Evolutionary conservation across 2,113 vertebrate genomes (phyloP).

Genomic region (Catharus bicknelli): DNA sequence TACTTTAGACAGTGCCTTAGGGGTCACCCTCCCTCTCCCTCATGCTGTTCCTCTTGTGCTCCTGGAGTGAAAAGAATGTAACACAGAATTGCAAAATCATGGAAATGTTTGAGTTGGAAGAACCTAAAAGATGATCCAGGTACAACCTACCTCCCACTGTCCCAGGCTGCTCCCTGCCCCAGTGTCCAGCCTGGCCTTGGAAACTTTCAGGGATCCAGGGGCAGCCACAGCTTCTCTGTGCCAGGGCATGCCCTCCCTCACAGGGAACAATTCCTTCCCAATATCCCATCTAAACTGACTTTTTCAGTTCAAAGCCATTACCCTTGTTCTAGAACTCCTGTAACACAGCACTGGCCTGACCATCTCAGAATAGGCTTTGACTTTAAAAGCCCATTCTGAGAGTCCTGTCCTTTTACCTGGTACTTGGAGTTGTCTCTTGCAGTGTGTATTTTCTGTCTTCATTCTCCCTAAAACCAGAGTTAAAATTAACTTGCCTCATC

Average conservation of each 20-base stretch:
- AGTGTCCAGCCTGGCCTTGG: neutral
- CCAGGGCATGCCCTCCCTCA: accelerated
- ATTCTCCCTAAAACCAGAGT: neutral
- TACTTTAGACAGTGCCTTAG: neutral
- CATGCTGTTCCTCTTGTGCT: accelerated
- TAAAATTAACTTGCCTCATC: neutral
- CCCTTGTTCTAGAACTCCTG: neutral
- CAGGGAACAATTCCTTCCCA: accelerated
- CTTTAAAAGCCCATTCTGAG: neutral
- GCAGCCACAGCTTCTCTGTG: neutral
- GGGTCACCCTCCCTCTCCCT: neutral
- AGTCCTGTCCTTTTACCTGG: neutral
- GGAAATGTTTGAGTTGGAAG: neutral
- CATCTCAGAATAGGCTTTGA: neutral
- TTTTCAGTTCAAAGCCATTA: neutral
- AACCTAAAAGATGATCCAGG: neutral
- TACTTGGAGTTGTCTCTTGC: neutral
- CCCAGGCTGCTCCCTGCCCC: neutral
- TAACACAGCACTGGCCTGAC: neutral
- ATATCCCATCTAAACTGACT: neutral
- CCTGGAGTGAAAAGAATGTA: neutral
- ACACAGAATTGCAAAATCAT: neutral
- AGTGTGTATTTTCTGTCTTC: neutral
- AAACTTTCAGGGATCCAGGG: neutral
- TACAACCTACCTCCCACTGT: neutral